Base-by-base conservation (phyloP, 2,888 invertebrate species). In the Polyommatus icarus region DNA sequence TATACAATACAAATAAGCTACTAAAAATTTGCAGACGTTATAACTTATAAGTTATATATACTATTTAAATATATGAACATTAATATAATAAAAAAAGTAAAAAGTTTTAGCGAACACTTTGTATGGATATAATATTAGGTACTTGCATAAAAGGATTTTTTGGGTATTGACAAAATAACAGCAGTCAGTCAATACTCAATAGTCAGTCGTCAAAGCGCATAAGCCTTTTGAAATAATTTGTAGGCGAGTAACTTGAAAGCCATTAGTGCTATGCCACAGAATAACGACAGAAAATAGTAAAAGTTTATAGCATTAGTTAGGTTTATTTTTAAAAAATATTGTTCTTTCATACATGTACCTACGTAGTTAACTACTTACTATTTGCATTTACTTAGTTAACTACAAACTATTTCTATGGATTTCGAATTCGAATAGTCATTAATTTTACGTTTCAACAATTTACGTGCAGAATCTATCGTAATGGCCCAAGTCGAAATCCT, bases 401-500 rank as follows among this genome's bases (percentile, higher is more conserved):
- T 24, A 61, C 24, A 61, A 20, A 46, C 46, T 46, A 12, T 46
- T 46, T 46, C 46, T 46, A 54, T 54, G 18, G 5, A 18, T 54
- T 54, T 54, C 50, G 67, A 29, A 15, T 67, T 29, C 12, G 6
- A 29, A 29, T 67, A 67, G 24, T 12, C 24, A 24, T 61, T 24
- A 61, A 61, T 61, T 61, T 10, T 61, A 18, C n/a, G n/a, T 61
- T 61, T 24, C 20, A 61, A 67, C 29, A 67, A 67, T 67, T 67
- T 32, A 67, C 40, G 40, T 72, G 40, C 40, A 10, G 36, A 40
- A 72, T 72, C 40, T 72, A 40, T 40, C 24, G 46, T 15, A 20
- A 75, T 75, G 18, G 20, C 15, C 54, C 29, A 75, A 54, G 24
- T 54, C 8, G 75, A 40, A 24, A 75, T 75, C 75, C 75, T 3